These are phyloP conservation scores for Barypeithes pellucidus DNA, from an alignment of 2,888 invertebrate species.

Conservation along the genomic window DNA sequence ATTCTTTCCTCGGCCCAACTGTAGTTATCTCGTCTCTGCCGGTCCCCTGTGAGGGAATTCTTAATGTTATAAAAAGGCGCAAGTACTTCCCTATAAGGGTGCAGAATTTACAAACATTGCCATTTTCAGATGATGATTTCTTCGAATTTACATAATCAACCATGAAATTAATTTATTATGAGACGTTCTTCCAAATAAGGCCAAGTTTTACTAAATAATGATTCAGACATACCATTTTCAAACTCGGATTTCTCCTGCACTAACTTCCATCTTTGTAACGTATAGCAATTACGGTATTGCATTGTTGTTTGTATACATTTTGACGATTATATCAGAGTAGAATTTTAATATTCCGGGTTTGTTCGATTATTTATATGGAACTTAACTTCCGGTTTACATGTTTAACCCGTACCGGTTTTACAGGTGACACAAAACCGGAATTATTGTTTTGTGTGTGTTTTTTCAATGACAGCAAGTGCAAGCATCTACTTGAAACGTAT, in stretches of 20 bases:
- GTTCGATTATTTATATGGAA: no score
- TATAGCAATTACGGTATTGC: background rate
- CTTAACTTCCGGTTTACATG: no score
- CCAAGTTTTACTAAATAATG: conserved; percentile 35
- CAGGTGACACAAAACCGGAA: no score
- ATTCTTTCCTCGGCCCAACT: no score
- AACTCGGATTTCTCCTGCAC: conserved; percentile 24
- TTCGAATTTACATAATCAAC: conserved; percentile 17
- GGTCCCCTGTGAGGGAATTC: no score
- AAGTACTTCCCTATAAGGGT: background rate
- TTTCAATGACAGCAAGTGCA: no score
- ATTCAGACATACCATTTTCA: conserved; percentile 28
- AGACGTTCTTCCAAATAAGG: conserved; percentile 26
- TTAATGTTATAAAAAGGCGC: background rate
- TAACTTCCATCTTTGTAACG: conserved; percentile 23
- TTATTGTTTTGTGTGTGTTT: no score
- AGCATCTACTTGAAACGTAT: no score
- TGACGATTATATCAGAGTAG: background rate
- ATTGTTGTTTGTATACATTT: background rate
- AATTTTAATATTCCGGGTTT: background rate
- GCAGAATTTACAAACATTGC: background rate
- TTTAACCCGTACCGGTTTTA: no score
- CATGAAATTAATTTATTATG: conserved; percentile 32
- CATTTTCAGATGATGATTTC: background rate
- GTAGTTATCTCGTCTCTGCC: no score